Evolutionary conservation across 2,888 invertebrate species (phyloP).

Genomic region (Coenonympha glycerion): DNA sequence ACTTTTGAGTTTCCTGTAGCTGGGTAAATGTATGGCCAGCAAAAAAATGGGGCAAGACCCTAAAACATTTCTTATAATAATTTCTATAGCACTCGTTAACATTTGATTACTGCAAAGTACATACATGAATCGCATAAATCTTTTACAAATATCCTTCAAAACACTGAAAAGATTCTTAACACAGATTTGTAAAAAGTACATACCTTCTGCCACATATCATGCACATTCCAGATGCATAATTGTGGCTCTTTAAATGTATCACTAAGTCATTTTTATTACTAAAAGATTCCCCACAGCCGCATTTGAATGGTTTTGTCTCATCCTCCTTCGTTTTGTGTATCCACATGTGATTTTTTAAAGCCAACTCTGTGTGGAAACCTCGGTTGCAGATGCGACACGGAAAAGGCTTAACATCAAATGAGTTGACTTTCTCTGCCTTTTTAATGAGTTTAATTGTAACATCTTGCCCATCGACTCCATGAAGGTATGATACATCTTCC

Average conservation of each 20-base stretch:
- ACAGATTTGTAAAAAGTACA: slow-evolving; percentile 45
- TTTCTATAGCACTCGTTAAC: too few relatives aligned
- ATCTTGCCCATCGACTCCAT: slow-evolving; percentile 36
- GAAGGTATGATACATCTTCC: slow-evolving; percentile 44
- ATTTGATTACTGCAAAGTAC: too few relatives aligned
- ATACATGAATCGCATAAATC: too few relatives aligned
- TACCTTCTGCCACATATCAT: slow-evolving; percentile 81
- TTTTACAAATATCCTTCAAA: too few relatives aligned
- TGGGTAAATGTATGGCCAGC: too few relatives aligned
- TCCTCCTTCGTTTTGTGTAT: slow-evolving; percentile 64
- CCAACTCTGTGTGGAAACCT: slow-evolving; percentile 75
- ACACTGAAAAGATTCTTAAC: not conserved
- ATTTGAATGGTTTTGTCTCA: slow-evolving; percentile 49
- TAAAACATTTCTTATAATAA: too few relatives aligned
- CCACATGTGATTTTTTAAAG: slow-evolving; percentile 79
- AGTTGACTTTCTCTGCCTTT: slow-evolving; percentile 33
- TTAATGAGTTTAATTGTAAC: slow-evolving; percentile 55
- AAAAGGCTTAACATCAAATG: slow-evolving; percentile 61
- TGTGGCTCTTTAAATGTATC: slow-evolving; percentile 79
- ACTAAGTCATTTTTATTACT: slow-evolving; percentile 79
- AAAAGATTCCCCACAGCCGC: slow-evolving; percentile 78
- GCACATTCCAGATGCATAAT: slow-evolving; percentile 78
- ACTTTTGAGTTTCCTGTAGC: too few relatives aligned
- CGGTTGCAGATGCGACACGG: slow-evolving; percentile 74
- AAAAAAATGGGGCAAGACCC: too few relatives aligned